A percentile compares a stretch with the other conserved stretches of the same genome.
Conservation (phyloP, 2,113 vertebrate species). For the Ursus arctos region DNA sequence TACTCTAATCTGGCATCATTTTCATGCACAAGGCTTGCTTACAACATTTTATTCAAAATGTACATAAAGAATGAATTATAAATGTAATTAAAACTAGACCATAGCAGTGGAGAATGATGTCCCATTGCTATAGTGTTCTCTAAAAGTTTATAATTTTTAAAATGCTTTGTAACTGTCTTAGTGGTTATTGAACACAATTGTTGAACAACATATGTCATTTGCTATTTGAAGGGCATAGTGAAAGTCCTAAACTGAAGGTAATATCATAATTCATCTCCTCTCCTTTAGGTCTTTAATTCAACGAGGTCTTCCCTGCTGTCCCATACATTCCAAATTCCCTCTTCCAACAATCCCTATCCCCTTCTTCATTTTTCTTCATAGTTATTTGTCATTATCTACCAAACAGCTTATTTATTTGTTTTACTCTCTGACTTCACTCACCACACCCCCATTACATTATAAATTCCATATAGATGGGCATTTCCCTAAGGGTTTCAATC, state of each 20-base stretch:
- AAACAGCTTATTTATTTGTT: background rate
- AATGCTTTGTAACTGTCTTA: background rate
- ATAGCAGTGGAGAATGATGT: background rate
- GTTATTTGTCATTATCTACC: background rate
- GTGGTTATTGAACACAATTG: background rate
- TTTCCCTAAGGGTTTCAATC: background rate
- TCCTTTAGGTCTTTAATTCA: background rate
- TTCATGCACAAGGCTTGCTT: slow-evolving; percentile 16
- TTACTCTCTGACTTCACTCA: background rate
- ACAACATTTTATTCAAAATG: slow-evolving; percentile 48
- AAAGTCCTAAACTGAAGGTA: background rate
- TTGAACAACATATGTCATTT: background rate
- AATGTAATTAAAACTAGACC: slow-evolving; percentile 46
- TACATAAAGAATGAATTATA: slow-evolving; percentile 24
- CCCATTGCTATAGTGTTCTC: background rate
- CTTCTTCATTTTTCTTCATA: background rate
- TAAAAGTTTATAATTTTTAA: slow-evolving; percentile 2
- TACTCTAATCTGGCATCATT: slow-evolving; percentile 42
- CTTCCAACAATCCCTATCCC: background rate
- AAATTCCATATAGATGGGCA: background rate
- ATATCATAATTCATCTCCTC: background rate
- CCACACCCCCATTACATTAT: background rate
- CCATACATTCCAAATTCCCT: background rate
- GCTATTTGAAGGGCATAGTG: background rate
- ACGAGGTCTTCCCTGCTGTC: background rate